Percentiles rank a stretch among this genome's conserved stretches.
Conservation (phyloP, 2,797 vertebrate species). For the Dromococcyx pavoninus region DNA sequence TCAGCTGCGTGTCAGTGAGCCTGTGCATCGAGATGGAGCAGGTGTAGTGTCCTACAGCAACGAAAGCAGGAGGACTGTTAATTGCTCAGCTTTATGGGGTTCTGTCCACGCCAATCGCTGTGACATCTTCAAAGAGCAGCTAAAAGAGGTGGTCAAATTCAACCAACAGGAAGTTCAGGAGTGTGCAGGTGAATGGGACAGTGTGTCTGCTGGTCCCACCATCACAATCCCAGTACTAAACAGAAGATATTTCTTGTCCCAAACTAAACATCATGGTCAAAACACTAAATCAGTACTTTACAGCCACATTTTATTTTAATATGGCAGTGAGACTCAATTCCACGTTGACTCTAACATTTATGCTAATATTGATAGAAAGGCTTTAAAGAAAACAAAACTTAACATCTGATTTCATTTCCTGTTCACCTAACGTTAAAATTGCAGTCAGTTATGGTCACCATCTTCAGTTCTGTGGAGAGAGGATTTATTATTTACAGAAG, state of each 20-base stretch:
- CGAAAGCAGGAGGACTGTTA: background rate
- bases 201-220: background rate
- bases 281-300: background rate
- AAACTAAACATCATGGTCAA: background rate
- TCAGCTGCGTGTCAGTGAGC: slow-evolving; percentile 84
- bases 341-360: background rate
- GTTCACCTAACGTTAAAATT: background rate
- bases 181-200: fast-evolving
- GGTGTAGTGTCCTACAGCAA: slow-evolving; percentile 84
- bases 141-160: background rate
- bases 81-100: background rate
- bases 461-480: background rate
- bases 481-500: background rate
- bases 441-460: background rate
- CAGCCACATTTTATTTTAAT: background rate
- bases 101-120: background rate
- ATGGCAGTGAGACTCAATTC: background rate
- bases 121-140: background rate
- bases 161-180: background rate
- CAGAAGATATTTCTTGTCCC: background rate
- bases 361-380: background rate
- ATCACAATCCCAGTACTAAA: background rate
- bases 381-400: background rate
- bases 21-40: slow-evolving; percentile 84
- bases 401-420: background rate